Evolutionary conservation across 2,113 vertebrate species (phyloP).

Genomic region (Tachuris rubrigastra): DNA sequence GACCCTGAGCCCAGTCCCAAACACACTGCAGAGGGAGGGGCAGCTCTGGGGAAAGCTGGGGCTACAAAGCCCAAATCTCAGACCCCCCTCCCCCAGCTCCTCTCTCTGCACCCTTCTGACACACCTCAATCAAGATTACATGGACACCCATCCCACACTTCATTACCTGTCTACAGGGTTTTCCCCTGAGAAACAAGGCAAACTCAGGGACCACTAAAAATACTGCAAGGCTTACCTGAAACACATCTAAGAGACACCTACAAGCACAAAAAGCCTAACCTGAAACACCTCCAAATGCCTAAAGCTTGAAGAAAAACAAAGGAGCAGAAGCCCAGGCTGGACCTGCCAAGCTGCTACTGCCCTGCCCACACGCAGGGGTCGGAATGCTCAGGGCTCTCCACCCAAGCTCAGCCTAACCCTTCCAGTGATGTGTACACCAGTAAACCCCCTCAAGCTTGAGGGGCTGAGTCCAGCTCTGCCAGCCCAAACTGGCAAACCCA

Average conservation of each 20-base stretch:
- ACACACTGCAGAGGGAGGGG: not conserved
- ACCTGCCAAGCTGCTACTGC: not conserved
- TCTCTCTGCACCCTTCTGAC: not conserved
- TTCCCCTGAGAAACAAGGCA: not conserved
- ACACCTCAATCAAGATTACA: not conserved
- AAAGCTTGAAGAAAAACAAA: not conserved
- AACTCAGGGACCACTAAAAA: not conserved
- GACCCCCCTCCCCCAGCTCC: not conserved
- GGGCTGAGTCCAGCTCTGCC: not conserved
- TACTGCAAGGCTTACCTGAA: not conserved
- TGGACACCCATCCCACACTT: not conserved
- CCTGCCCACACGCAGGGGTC: not conserved
- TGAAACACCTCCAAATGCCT: not conserved
- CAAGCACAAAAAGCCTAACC: not conserved
- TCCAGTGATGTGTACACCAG: rapidly evolving
- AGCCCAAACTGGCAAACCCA: not conserved
- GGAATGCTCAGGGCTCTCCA: not conserved
- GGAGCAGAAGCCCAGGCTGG: not conserved
- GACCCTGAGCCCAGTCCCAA: not conserved
- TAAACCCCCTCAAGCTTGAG: not conserved
- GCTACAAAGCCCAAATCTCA: not conserved
- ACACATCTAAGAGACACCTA: not conserved
- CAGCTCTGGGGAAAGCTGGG: not conserved
- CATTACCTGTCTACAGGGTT: not conserved
- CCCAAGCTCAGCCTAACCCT: rapidly evolving